These are phyloP conservation scores for Platycnemis pennipes DNA, from an alignment of 2,888 invertebrate genomes.

Conservation along the genomic window DNA sequence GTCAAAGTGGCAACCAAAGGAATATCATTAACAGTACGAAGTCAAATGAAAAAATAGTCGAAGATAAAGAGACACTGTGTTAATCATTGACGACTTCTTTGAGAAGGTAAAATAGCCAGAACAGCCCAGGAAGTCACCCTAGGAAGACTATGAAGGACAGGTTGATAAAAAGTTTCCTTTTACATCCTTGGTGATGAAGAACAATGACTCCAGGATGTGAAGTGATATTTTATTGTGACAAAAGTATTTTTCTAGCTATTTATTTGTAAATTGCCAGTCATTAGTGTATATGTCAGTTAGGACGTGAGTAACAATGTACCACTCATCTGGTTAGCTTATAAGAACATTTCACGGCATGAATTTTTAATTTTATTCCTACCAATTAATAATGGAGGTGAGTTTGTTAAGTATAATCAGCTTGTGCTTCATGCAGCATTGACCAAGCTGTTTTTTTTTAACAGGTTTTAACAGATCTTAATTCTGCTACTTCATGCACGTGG, in stretches of 20 bases:
- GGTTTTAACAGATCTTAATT: background rate
- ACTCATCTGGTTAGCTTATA: background rate
- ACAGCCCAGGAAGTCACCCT: background rate
- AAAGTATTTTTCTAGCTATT: slow-evolving; percentile 32
- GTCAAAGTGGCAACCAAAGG: slow-evolving; percentile 32
- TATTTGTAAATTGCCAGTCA: background rate
- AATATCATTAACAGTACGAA: background rate
- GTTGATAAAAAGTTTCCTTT: background rate
- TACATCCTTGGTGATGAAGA: background rate
- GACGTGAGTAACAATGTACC: background rate
- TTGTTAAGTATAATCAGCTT: background rate
- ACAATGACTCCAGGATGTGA: background rate
- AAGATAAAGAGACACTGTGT: slow-evolving; percentile 55
- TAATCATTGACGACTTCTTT: background rate
- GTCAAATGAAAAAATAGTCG: slow-evolving; percentile 33
- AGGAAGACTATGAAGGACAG: background rate
- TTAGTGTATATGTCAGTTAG: background rate
- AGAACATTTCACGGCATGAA: background rate
- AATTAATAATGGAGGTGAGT: background rate
- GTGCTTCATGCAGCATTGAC: background rate
- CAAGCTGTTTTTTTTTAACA: background rate
- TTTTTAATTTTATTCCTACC: background rate
- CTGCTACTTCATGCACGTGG: background rate
- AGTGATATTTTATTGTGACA: background rate
- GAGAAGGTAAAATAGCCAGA: background rate